Evolutionary conservation across 2,113 vertebrate genomes (phyloP).

Genomic region (Xiphias gladius): DNA sequence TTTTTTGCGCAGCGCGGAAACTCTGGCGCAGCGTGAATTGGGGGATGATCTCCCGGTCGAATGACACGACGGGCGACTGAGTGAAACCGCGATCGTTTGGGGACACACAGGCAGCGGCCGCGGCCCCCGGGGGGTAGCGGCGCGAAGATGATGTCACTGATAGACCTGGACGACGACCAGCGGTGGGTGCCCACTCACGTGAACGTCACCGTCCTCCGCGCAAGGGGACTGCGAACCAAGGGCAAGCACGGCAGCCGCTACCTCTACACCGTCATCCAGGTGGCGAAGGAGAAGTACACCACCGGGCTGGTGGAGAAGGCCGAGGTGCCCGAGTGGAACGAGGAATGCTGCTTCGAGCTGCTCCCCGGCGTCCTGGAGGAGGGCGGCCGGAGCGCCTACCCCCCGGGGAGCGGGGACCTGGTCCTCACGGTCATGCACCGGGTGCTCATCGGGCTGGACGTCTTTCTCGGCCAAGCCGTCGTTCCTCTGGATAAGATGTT

Average conservation of each 20-base stretch:
- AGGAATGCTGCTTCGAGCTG: constrained; percentile 94
- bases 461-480: constrained; percentile 91
- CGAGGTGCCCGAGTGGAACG: constrained; percentile 89
- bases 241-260: constrained; percentile 93
- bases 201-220: constrained; percentile 92
- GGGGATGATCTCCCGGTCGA: constrained; percentile 39
- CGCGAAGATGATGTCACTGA: constrained; percentile 77
- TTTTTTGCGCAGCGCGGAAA: constrained; percentile 57
- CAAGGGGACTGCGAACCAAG: constrained; percentile 91
- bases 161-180: constrained; percentile 86
- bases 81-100: background rate
- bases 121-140: background rate
- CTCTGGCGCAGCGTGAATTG: constrained; percentile 26
- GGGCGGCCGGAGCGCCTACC: constrained; percentile 76
- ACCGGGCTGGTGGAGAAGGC: constrained; percentile 94
- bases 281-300: constrained; percentile 94
- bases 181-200: constrained; percentile 95
- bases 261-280: constrained; percentile 93
- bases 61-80: background rate
- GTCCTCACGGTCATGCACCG: constrained; percentile 94
- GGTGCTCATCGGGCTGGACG: constrained; percentile 93
- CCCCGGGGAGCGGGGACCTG: constrained; percentile 84
- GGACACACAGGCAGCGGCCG: background rate
- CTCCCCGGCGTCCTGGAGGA: constrained; percentile 89
- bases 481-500: constrained; percentile 89